Base-by-base conservation (phyloP, 1,140 invertebrate genomes). In the Luehdorfia chinensis region DNA sequence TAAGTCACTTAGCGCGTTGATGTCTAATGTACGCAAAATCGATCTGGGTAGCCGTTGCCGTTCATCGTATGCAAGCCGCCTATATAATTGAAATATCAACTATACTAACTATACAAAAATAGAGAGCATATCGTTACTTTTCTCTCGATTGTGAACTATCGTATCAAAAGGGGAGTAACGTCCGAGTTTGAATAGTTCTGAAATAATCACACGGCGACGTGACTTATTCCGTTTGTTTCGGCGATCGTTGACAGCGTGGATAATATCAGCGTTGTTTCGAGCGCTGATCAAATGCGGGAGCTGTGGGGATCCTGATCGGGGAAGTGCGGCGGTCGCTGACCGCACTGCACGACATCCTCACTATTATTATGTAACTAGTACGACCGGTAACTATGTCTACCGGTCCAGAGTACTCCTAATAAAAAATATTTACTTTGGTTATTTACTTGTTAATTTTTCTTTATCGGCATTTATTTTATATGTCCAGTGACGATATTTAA, bases 191-290 rank as follows among this genome's bases (percentile, higher is more conserved):
- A 51, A 47, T 53, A 45, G 28, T 64, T 54, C 50, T 57, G 51
- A 65, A 70, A 66, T 54, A 55, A 66, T 63, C 30, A 54, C 36
- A 39, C 18, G 32, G 16, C 52, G 39, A 61, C 59, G 64, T 65
- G 70, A 72, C 62, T 72, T 69, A 63, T 53, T 57, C 39, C 44
- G 49, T 43, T 47, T 48, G 41, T 37, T 36, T 47, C 50, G 43
- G 50, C 48, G 58, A 65, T 55, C 55, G 58, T 63, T 60, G 63
- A 72, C 66, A 61, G 64, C 68, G 66, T 69, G 50, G 50, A 67
- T 65, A 66, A 63, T 77, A 59, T 72, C 49, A 34, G 39, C 59
- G 59, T 62, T 55, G 55, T 59, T 62, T 59, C 54, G 49, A 53
- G 55, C 41, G 37, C 36, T 34, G 45, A 53, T 60, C 55, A 59